Evolutionary conservation across 2,113 vertebrate genomes (phyloP).

Genomic region (Murina feae): DNA sequence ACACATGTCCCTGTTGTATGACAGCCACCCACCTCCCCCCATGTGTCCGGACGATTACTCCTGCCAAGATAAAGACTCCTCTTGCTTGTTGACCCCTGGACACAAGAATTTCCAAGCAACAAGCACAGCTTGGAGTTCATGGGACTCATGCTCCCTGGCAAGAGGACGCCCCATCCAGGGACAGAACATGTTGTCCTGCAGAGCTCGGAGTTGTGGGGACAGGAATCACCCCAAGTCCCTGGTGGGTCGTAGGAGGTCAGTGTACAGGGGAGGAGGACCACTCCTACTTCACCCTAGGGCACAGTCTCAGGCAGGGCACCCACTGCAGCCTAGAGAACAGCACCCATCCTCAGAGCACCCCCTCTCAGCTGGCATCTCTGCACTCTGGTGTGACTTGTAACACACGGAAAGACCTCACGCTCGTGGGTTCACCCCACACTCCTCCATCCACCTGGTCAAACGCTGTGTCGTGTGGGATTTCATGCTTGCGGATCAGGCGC

Average conservation of each 20-base stretch:
- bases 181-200: neutral
- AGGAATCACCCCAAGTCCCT: neutral
- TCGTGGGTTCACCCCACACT: too few species aligned
- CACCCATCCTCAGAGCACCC: neutral
- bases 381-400: neutral
- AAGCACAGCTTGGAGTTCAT: neutral
- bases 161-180: neutral
- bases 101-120: neutral
- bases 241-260: neutral
- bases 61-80: neutral
- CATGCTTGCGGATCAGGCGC: neutral
- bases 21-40: too few species aligned
- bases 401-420: neutral
- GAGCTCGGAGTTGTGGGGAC: neutral
- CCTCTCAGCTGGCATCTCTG: neutral
- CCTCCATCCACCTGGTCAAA: too few species aligned
- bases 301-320: too few species aligned
- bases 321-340: too few species aligned
- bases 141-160: neutral
- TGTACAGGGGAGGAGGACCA: too few species aligned
- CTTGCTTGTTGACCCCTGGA: neutral
- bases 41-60: fast-evolving
- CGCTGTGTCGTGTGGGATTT: neutral
- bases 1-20: fast-evolving
- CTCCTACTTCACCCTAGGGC: neutral